Evolutionary conservation across 2,888 invertebrate species (phyloP), one percentile per base, ranked within the genome.

Genomic region (Sipunculus nudus): DNA sequence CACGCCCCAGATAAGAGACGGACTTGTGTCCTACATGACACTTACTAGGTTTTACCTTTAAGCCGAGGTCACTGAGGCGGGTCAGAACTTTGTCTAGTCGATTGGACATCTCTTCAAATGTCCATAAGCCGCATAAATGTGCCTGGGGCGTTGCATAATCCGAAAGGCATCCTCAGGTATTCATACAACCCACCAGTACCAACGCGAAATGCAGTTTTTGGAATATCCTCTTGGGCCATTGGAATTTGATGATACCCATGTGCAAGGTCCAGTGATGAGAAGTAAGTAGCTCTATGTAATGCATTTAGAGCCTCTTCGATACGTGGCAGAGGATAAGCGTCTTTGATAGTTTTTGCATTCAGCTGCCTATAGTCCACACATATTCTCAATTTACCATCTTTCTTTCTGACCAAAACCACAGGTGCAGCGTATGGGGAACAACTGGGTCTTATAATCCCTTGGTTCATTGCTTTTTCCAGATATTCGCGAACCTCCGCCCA

Each of bases 301-400:
- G 52, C 52, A 19, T 72, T 65, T 16, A 75, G 50, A 3, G 61
- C 55, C 23, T 74, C 71, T 10, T 73, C 63, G n/a, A 78, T 70
- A 3, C 62, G 28, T 3, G 75, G 72, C 8, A 76, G 49, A 0
- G 74, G 74, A 50, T 67, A 67, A 6, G 56, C 52, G 50, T 76
- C 73, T 41, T 65, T 61, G 2, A 40, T 49, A 10, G 75, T 73
- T 16, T 63, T 53, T 6, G 58, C 45, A 63, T 74, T 77, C 3
- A 76, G 32, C 2, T 38, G 31, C 16, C 71, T 40, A 56, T 63
- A 77, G 29, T 76, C 73, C 1, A 69, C 56, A 45, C 75, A 76
- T 8, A 73, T 23, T 16, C 68, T 23, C 21, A 68, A 23, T 6
- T 43, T 58, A 13, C 61, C 68, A 54, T 60, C 58, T 21, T 58